Evolutionary conservation across 2,113 vertebrate species (phyloP), one percentile per base, ranked within the genome.

Genomic region (Actenoides hombroni): DNA sequence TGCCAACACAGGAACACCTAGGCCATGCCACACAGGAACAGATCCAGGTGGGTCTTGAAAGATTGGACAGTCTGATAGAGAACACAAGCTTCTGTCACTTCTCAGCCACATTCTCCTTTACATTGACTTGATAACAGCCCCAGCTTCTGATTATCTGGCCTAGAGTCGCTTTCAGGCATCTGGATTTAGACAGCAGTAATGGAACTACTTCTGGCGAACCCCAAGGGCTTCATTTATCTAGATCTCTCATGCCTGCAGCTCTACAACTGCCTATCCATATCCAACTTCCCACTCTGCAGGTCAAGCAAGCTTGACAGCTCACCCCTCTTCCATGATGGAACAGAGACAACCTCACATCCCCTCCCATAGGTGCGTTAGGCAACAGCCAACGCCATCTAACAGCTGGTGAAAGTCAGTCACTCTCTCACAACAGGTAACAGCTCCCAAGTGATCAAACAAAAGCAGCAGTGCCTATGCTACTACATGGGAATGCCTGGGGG

Each of bases 401-500:
- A 15, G 16, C 6, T 6, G 1, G 16, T 56, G 24, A 51, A 40
- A 80, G 49, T 6, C 67, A 54, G 82, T 54, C 28, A 16, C 11
- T 33, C 18, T 39, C 59, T 29, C 19, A 46, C 40, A 74, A 49
- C 37, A 63, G 44, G 13, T 1, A 57, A 69, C 9, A 28, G 49
- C 28, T 35, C 9, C 49, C 11, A 2, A 54, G 29, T 2, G 16
- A 78, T 7, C 25, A 31, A 40, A 76, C n/a, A 65, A 42, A 67
- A 1, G 13, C 71, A 86, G 49, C 67, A 70, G 54, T 4, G 2
- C 20, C 35, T 18, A 4, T 4, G 39, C 31, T 75, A 42, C n/a
- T 5, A 13, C 9, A 12, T 0, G 2, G 24, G 29, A 71, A 42
- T 10, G n/a, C 2, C 42, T 0, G 3, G 17, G 13, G 26, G 28